phyloP scores from a whole-genome alignment of 2,113 vertebrate genomes.

The Natator depressus region DNA sequence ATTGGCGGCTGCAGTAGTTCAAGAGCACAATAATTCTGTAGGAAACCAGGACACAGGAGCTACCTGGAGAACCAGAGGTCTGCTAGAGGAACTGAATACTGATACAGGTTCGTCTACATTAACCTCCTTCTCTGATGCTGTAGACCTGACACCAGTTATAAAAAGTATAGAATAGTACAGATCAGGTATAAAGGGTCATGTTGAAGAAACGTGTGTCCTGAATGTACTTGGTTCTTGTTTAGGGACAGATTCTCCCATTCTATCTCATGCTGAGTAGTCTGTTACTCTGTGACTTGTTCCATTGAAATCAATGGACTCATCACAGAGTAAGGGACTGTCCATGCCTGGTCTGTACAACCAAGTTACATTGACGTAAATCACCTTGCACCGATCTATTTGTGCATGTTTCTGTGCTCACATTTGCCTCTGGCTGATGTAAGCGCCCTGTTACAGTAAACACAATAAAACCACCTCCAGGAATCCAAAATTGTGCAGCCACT shows the following conservation, averaged over 20 bases:
- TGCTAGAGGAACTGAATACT: constrained; percentile 81
- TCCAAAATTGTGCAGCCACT: neutral
- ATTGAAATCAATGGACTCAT: neutral
- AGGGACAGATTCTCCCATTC: neutral
- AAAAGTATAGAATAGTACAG: neutral
- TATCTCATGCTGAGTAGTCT: neutral
- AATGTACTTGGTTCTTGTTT: neutral
- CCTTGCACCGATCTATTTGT: neutral
- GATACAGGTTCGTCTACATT: constrained; percentile 86
- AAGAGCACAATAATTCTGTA: constrained; percentile 89
- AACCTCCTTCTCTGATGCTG: constrained; percentile 3
- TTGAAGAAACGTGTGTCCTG: neutral
- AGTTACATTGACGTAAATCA: neutral
- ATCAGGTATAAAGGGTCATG: neutral
- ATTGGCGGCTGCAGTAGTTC: constrained; percentile 90
- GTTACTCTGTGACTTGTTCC: neutral
- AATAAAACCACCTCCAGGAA: neutral
- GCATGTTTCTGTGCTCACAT: neutral
- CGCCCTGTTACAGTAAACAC: neutral
- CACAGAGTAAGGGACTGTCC: neutral
- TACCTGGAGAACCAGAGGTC: constrained; percentile 87
- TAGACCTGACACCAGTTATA: constrained; percentile 8
- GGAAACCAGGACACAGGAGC: constrained; percentile 84
- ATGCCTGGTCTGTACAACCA: neutral
- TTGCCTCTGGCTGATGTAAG: neutral